Base-by-base conservation (phyloP, 2,888 invertebrate species). In the Noctua fimbriata region DNA sequence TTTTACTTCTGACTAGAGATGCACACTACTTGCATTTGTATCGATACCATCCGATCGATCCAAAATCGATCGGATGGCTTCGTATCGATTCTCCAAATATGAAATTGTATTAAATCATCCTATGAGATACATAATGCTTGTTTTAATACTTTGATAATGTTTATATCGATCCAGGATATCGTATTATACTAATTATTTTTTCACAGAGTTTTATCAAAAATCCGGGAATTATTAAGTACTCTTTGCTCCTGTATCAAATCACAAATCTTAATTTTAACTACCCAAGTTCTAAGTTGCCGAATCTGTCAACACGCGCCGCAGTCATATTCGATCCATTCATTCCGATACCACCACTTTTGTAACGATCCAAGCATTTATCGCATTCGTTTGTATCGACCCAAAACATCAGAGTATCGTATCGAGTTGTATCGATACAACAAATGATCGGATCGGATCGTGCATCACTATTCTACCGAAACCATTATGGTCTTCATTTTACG, bases 401-500 rank as follows among this genome's bases (percentile, higher is more conserved):
- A 3, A 44, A 44, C 0, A 44, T 44, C 44, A 0, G 16, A 44
- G 16, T 44, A 67, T 16, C 6, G 41, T 0, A 41, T 24, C 3
- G 0, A 44, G 9, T 44, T 44, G 67, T 67, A 67, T 44, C 67
- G 67, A 67, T 28, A 44, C 4, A 10, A 4, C 1, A 28, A 67
- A 44, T 41, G 18, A 28, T 28, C 44, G 44, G n/a, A 18, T n/a
- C 18, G 4, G 44, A 44, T 6, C 9, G 1, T 4, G 7, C 67
- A 44, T 67, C 67, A 67, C 67, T 67, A 67, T 71, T 78, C 47
- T 80, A 69, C 67, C 76, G 60, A 47, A 71, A 83, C 73, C 52
- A 82, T 87, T 80, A 84, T 78, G 55, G 72, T 71, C 73, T 73
- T 55, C 76, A 49, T 67, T 89, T 83, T 73, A 82, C 79, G 88